These are phyloP conservation scores for Chesias legatella DNA, from an alignment of 2,888 invertebrate genomes.

Conservation along the genomic window DNA sequence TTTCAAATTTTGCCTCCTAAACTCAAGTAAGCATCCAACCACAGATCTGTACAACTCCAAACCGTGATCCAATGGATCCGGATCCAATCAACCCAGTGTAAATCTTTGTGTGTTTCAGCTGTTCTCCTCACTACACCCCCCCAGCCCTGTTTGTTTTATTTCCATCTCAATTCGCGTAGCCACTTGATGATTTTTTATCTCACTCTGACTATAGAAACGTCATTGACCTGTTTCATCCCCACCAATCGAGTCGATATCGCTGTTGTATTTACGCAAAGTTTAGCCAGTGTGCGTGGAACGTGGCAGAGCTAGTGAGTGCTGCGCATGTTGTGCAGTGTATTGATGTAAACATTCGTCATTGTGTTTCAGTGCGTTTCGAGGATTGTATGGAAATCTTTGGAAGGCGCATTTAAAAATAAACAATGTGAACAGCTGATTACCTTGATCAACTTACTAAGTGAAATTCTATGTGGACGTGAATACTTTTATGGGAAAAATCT, in stretches of 20 bases:
- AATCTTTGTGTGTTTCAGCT: no score
- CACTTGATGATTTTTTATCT: constrained; percentile 54
- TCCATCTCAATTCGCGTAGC: constrained; percentile 9
- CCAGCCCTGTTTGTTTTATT: constrained; percentile 2
- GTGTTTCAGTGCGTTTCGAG: constrained; percentile 68
- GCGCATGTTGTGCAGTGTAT: constrained; percentile 48
- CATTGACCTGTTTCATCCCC: constrained; percentile 67
- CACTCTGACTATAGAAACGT: constrained; percentile 50
- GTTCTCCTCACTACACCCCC: neutral
- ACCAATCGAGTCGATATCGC: constrained; percentile 53
- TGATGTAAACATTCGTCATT: constrained; percentile 72
- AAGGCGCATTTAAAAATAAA: constrained; percentile 46
- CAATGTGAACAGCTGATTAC: constrained; percentile 65
- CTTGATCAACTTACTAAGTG: constrained; percentile 31
- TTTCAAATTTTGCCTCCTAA: no score
- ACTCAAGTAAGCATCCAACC: no score
- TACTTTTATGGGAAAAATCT: constrained; percentile 23
- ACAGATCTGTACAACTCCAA: no score
- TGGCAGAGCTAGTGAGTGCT: constrained; percentile 54
- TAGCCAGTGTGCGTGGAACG: constrained; percentile 52
- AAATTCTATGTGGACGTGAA: constrained; percentile 33
- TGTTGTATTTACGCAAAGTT: constrained; percentile 31
- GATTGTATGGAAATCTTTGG: constrained; percentile 51
- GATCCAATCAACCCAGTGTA: no score
- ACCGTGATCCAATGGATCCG: no score